Evolutionary conservation across 2,113 vertebrate species (phyloP).

Genomic region (Equus przewalskii): DNA sequence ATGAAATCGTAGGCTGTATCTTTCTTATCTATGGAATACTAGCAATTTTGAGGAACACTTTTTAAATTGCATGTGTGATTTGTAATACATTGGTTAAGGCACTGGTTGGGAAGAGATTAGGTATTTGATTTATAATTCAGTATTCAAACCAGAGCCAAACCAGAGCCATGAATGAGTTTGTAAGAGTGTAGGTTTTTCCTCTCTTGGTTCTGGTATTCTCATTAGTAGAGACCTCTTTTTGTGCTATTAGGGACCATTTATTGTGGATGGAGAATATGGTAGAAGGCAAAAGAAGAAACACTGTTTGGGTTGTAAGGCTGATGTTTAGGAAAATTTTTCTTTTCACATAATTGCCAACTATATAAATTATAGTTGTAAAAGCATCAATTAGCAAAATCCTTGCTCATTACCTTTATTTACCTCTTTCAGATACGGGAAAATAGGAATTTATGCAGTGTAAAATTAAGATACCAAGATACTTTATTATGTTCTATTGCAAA

Average conservation of each 20-base stretch:
- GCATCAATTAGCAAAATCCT: conserved; percentile 7
- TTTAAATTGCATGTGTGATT: not conserved
- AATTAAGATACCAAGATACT: conserved; percentile 39
- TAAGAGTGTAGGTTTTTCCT: conserved; percentile 10
- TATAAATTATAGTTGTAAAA: conserved; percentile 52
- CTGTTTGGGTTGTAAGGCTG: not conserved
- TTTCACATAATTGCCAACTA: conserved; percentile 8
- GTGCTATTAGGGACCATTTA: conserved; percentile 19
- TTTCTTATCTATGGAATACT: conserved; percentile 2
- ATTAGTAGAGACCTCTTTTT: conserved; percentile 19
- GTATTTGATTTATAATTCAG: conserved; percentile 61
- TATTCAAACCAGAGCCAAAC: not conserved
- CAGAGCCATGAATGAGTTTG: not conserved
- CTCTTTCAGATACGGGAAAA: not conserved
- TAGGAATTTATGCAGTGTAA: conserved; percentile 9
- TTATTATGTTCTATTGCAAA: not conserved
- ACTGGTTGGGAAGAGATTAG: not conserved
- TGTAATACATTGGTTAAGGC: not conserved
- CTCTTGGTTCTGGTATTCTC: conserved; percentile 1
- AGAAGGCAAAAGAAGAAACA: not conserved
- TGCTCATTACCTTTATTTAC: conserved; percentile 11
- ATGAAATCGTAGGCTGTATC: not conserved
- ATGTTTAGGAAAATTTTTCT: not conserved
- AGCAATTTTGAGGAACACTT: conserved; percentile 34
- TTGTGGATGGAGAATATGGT: not conserved